These are phyloP conservation scores for Enteromius paludinosus DNA, from an alignment of 2,797 vertebrate genomes.

Conservation along the genomic window DNA sequence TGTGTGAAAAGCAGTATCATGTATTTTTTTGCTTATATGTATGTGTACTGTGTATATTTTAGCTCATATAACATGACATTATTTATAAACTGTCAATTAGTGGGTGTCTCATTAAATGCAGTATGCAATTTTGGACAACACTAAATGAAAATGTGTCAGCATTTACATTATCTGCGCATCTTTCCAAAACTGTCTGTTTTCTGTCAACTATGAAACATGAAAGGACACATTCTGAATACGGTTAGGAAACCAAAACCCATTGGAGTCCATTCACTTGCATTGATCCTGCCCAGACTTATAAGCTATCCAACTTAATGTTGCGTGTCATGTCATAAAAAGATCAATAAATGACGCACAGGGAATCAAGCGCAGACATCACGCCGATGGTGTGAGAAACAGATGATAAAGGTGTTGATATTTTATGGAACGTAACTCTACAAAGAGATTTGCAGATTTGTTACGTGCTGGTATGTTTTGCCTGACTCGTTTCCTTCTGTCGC, in stretches of 20 bases:
- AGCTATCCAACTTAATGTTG: not conserved
- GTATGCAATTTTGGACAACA: not conserved
- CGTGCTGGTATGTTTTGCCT: conserved; percentile 20
- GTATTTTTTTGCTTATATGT: not conserved
- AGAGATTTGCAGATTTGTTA: conserved; percentile 23
- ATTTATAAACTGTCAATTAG: not conserved
- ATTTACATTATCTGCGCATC: not conserved
- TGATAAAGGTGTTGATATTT: conserved; percentile 37
- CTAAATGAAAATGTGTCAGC: not conserved
- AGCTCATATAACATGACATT: not conserved
- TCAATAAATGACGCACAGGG: not conserved
- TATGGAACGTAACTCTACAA: conserved; percentile 18
- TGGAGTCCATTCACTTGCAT: not conserved
- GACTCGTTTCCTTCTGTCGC: not conserved
- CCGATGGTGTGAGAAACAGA: not conserved
- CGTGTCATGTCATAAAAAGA: not conserved
- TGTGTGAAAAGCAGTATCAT: not conserved
- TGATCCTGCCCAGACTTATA: not conserved
- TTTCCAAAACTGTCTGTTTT: not conserved
- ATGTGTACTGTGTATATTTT: not conserved
- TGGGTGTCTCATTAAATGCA: not conserved
- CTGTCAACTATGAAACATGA: not conserved
- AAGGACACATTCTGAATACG: not conserved
- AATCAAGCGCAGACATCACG: conserved; percentile 15
- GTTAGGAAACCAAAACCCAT: not conserved